Evolutionary conservation across 1,140 invertebrate species (phyloP).

Genomic region (Armadillidium nasatum): DNA sequence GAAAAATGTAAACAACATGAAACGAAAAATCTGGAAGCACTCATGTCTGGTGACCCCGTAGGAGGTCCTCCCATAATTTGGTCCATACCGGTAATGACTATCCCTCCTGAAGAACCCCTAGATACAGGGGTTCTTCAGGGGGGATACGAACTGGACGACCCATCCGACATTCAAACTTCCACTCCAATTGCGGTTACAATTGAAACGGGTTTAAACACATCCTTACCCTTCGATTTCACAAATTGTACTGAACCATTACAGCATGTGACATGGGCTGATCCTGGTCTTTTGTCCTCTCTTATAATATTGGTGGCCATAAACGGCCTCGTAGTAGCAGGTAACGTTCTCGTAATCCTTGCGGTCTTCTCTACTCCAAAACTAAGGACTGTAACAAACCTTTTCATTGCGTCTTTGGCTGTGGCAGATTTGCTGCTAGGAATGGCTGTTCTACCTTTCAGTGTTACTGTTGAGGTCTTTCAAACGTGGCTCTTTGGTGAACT

Average conservation of each 20-base stretch:
- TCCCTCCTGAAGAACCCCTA: conserved; percentile 6
- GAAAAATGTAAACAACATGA: neutral
- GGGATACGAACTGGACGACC: conserved; percentile 46
- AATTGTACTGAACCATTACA: conserved; percentile 67
- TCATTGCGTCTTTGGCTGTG: conserved; percentile 88
- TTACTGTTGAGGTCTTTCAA: conserved; percentile 55
- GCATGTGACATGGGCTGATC: conserved; percentile 70
- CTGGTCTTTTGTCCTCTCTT: conserved; percentile 65
- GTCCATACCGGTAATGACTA: neutral
- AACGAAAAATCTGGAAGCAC: neutral
- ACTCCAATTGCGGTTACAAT: conserved; percentile 64
- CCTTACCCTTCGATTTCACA: neutral
- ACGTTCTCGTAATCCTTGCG: conserved; percentile 84
- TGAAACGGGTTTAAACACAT: conserved; percentile 17
- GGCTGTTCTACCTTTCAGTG: conserved; percentile 57
- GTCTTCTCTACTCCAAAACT: conserved; percentile 82
- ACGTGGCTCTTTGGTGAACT: conserved; percentile 88
- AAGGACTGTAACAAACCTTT: conserved; percentile 87
- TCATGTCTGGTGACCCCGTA: neutral
- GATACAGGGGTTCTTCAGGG: neutral
- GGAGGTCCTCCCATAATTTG: conserved; percentile 1
- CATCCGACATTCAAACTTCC: conserved; percentile 88
- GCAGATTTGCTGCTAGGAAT: conserved; percentile 83
- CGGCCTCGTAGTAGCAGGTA: conserved; percentile 79
- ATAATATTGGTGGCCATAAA: conserved; percentile 73